Evolutionary conservation across 2,113 vertebrate species (phyloP), one percentile per base, ranked within the genome.

Genomic region (Plecotus auritus): DNA sequence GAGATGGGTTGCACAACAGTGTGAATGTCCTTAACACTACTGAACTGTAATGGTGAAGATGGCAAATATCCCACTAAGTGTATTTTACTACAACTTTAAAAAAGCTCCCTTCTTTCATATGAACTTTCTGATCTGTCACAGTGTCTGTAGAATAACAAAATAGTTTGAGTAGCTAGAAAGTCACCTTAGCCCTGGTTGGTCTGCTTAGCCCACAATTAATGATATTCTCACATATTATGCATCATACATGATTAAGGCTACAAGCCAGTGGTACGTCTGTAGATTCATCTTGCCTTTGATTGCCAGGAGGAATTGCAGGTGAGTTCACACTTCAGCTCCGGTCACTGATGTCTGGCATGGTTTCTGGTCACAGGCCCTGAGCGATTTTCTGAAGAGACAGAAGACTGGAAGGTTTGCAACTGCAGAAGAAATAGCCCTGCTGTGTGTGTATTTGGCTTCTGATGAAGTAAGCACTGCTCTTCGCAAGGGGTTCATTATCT

Each of bases 391-490:
- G 97, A 99, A 98, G 59, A 98, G 99, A 95, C 99, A 99, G 95
- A 99, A 98, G 98, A 99, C 97, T 3, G 99, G 99, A 59, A 98
- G 99, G 95, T 98, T 99, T 98, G 99, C 99, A 86, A 99, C 99
- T 3, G 98, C 99, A 0, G 99, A 99, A 85, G 99, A 99, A 97
- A 98, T 99, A 90, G 99, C 99, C 3, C 95, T 99, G 89, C 99
- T 99, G 26, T 99, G 99, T 49, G 99, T 99, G 14, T 99, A 99
- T 97, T 91, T 99, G 98, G 99, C 99, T 56, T 99, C 99, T 7
- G 99, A 99, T 94, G 99, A 99, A 98, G 99, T 99, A 98, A 98
- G 99, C 88, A 8, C 6, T 78, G 0, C 78, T 83, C 1, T 51
- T 74, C 35, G 49, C 4, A 51, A n/a, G 49, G 40, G 30, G 5